A percentile compares a stretch with the other conserved stretches of the same genome.
Evolutionary conservation across 2,797 vertebrate species (phyloP).

Genomic region (Cryptoblepharus egeriae): DNA sequence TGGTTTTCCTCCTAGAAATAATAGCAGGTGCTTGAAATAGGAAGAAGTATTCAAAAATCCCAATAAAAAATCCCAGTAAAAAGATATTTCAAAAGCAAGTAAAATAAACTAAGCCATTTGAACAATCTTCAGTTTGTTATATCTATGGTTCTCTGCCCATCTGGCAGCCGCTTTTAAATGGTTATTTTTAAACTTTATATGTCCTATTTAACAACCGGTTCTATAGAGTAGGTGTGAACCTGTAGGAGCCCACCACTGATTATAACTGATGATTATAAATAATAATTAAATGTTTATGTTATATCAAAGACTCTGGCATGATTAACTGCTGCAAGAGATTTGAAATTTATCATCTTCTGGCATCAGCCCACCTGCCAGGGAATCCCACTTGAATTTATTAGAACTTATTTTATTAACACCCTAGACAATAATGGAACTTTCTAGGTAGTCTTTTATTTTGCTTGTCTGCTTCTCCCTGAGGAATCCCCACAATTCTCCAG

Average conservation of each 20-base stretch:
- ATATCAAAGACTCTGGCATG: conserved; percentile 15
- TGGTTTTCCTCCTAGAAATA: conserved; percentile 35
- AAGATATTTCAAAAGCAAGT: background rate
- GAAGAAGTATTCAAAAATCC: conserved; percentile 7
- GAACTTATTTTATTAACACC: no score
- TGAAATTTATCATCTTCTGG: background rate
- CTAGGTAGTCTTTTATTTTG: background rate
- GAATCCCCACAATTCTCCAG: background rate
- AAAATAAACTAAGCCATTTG: background rate
- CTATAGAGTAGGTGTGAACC: no score
- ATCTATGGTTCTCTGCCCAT: no score
- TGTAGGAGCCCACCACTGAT: no score
- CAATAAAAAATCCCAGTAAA: background rate
- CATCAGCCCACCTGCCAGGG: background rate
- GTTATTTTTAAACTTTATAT: no score
- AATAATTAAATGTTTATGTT: no score
- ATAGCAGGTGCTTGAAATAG: conserved; percentile 15
- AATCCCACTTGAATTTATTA: background rate
- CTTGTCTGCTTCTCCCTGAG: background rate
- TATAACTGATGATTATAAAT: no score
- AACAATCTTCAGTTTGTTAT: background rate
- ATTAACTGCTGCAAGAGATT: background rate
- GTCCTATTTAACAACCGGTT: no score
- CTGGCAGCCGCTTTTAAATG: no score
- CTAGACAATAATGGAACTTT: background rate